A percentile compares a stretch with the other conserved stretches of the same genome.
phyloP scores from a whole-genome alignment of 2,888 invertebrate genomes.

The Machimus atricapillus region DNA sequence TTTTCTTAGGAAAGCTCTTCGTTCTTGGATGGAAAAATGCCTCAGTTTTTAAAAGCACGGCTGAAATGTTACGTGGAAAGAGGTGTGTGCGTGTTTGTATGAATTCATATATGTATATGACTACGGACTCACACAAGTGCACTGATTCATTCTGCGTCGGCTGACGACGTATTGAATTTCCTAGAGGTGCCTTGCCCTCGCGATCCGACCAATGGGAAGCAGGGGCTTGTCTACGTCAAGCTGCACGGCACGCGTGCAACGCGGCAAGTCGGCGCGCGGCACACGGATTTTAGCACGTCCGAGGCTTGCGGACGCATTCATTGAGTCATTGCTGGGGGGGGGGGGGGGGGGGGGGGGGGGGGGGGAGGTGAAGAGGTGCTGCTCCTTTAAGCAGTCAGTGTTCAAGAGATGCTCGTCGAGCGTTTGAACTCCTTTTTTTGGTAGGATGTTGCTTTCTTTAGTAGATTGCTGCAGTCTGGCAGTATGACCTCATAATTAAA shows the following conservation, averaged over 20 bases:
- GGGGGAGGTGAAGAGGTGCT: neutral
- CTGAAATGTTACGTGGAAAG: neutral
- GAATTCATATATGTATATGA: neutral
- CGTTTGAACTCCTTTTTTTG: neutral
- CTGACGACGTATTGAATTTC: neutral
- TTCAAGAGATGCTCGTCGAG: neutral
- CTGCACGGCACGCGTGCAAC: neutral
- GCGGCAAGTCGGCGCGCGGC: neutral
- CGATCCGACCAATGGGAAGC: conserved; percentile 42
- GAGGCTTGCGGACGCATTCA: neutral
- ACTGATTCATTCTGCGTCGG: neutral
- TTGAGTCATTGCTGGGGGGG: neutral
- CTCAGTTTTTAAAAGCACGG: neutral
- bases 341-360: neutral
- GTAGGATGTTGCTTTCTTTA: neutral
- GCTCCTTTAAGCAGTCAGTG: neutral
- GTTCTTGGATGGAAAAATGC: neutral
- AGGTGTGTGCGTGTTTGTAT: neutral
- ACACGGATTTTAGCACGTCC: neutral
- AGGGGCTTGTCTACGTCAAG: conserved; percentile 46
- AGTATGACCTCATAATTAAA: too few species aligned
- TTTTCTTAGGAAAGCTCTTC: neutral
- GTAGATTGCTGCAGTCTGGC: neutral
- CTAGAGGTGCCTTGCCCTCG: conserved; percentile 42
- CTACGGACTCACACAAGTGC: neutral